phyloP scores from a whole-genome alignment of 2,888 invertebrate genomes.

The Petrophora chlorosata region DNA sequence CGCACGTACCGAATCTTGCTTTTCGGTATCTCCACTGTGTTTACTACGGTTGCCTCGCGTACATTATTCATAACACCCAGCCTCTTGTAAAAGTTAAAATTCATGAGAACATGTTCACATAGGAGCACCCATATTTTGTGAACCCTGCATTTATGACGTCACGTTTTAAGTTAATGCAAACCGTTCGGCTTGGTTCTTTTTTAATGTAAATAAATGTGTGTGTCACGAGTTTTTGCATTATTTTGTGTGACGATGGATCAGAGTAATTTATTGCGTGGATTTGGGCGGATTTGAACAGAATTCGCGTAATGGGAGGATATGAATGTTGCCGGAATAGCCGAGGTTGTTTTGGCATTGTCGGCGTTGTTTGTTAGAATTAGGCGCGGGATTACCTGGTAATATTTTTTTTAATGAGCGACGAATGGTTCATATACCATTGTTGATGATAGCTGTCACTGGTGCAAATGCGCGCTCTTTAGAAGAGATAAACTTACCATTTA shows the following conservation, averaged over 20 bases:
- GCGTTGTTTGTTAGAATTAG: constrained; percentile 15
- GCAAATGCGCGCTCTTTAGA: too few species aligned
- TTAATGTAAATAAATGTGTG: constrained; percentile 47
- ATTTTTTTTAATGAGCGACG: not conserved
- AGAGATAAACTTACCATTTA: too few species aligned
- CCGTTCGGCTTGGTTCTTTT: constrained; percentile 33
- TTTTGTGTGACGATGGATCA: constrained; percentile 27
- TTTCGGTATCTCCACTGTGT: not conserved
- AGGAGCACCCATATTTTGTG: constrained; percentile 60
- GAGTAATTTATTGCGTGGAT: constrained; percentile 34
- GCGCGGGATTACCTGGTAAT: constrained; percentile 14
- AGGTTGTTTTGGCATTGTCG: constrained; percentile 17
- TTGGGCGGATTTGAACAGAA: constrained; percentile 26
- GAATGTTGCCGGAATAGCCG: constrained; percentile 27
- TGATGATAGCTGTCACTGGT: too few species aligned
- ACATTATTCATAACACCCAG: constrained; percentile 61
- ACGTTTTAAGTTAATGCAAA: constrained; percentile 64
- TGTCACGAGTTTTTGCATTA: constrained; percentile 24
- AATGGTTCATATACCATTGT: too few species aligned
- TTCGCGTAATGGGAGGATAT: constrained; percentile 30
- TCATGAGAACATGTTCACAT: constrained; percentile 65
- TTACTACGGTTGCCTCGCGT: constrained; percentile 27
- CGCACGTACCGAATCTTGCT: not conserved
- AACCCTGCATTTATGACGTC: constrained; percentile 65
- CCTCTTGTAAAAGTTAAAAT: constrained; percentile 61